phyloP scores from a whole-genome alignment of 2,888 invertebrate species.

The Caenorhabditis uteleia region DNA sequence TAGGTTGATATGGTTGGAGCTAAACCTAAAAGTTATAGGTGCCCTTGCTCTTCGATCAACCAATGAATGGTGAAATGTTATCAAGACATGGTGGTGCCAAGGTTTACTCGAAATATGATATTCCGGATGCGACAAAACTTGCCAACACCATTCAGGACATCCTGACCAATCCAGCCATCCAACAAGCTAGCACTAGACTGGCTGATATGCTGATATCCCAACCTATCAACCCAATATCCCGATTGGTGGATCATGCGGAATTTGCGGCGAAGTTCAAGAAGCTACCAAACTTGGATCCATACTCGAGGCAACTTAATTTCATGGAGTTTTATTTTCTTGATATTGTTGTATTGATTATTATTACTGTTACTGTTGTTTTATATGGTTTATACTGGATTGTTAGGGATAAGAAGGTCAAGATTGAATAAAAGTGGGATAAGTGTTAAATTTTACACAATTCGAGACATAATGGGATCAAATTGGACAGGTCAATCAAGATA shows the following conservation, averaged over 20 bases:
- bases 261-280: constrained; percentile 28
- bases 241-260: constrained; percentile 22
- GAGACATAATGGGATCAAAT: too few species aligned
- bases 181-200: constrained; percentile 1
- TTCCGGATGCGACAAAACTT: constrained; percentile 18
- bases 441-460: too few species aligned
- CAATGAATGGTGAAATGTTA: constrained; percentile 48
- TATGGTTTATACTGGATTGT: too few species aligned
- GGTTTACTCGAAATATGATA: constrained; percentile 37
- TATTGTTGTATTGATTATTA: background rate
- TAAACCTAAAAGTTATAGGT: constrained; percentile 15
- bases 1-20: background rate
- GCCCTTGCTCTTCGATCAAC: constrained; percentile 53
- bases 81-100: constrained; percentile 30
- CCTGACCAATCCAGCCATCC: constrained; percentile 9
- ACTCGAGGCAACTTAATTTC: constrained; percentile 14
- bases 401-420: too few species aligned
- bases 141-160: constrained; percentile 16
- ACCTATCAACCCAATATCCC: constrained; percentile 16
- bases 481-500: too few species aligned
- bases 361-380: too few species aligned
- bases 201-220: constrained; percentile 19
- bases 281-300: constrained; percentile 20
- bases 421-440: too few species aligned
- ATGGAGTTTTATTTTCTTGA: constrained; percentile 18